Percentiles rank a stretch among this genome's conserved stretches.
Conservation (phyloP, 2,113 vertebrate species). For the Rhabdornis inornatus region DNA sequence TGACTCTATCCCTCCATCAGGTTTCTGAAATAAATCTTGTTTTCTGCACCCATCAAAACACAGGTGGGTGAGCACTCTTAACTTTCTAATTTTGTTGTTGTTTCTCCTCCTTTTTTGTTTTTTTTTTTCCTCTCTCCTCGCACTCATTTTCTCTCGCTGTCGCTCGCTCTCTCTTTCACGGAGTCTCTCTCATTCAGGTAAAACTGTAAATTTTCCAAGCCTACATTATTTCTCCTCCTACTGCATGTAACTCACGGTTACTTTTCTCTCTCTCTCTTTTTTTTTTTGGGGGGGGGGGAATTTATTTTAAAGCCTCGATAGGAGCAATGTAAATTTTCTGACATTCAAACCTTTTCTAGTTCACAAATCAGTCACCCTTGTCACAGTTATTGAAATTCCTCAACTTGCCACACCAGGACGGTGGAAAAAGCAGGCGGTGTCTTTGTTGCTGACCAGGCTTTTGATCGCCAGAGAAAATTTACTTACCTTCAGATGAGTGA, state of each 20-base stretch:
- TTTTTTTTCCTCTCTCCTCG: neutral
- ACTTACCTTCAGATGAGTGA: constrained; percentile 90
- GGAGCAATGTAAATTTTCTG: constrained; percentile 82
- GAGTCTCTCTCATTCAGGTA: constrained; percentile 72
- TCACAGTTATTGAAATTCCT: constrained; percentile 87
- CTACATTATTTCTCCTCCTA: constrained; percentile 60
- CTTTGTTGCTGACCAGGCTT: constrained; percentile 86
- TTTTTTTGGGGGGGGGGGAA: neutral
- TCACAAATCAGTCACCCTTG: constrained; percentile 89
- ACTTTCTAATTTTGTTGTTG: constrained; percentile 61
- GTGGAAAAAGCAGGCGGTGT: constrained; percentile 83
- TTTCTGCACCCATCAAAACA: constrained; percentile 61
- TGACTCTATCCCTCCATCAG: constrained; percentile 40
- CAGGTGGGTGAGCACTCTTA: constrained; percentile 71
- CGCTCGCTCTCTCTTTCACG: neutral
- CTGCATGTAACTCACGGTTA: constrained; percentile 61
- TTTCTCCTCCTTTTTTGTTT: neutral
- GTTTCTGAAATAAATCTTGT: constrained; percentile 61
- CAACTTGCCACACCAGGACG: constrained; percentile 83
- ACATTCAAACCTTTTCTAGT: constrained; percentile 83
- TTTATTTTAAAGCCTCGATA: constrained; percentile 69
- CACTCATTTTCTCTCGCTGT: neutral
- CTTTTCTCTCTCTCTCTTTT: neutral
- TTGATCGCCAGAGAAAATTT: constrained; percentile 88
- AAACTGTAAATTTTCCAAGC: constrained; percentile 73